Conservation (phyloP, 2,888 invertebrate species). For the Sicus ferrugineus region DNA sequence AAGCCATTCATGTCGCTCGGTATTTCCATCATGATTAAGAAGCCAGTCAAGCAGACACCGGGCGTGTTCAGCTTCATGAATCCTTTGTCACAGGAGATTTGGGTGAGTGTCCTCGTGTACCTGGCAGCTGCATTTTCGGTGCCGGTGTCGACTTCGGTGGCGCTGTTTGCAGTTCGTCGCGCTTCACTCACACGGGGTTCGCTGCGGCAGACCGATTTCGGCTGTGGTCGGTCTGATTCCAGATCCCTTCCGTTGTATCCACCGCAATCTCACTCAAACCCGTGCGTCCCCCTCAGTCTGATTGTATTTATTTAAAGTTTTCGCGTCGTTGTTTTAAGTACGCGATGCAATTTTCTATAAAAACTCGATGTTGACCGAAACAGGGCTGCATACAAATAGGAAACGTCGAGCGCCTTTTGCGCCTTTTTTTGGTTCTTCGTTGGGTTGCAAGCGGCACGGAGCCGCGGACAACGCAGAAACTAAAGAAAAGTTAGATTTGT, state of each 20-base stretch:
- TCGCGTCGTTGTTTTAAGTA: slow-evolving; percentile 3
- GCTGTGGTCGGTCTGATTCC: background rate
- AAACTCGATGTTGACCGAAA: slow-evolving; percentile 58
- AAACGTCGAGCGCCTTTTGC: slow-evolving; percentile 56
- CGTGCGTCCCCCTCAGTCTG: background rate
- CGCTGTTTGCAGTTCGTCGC: slow-evolving; percentile 1
- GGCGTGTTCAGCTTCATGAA: slow-evolving; percentile 98
- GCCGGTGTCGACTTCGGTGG: background rate
- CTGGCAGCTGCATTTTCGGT: background rate
- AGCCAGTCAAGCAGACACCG: slow-evolving; percentile 87
- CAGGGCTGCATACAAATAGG: slow-evolving; percentile 60
- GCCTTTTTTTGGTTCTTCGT: too few relatives aligned
- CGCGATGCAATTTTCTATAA: slow-evolving; percentile 41
- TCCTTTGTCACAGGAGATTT: slow-evolving; percentile 96
- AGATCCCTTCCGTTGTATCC: background rate
- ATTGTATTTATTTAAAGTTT: slow-evolving; percentile 31
- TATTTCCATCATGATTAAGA: slow-evolving; percentile 94
- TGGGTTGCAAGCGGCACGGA: background rate
- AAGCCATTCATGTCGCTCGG: slow-evolving; percentile 98
- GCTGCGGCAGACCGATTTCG: too few relatives aligned
- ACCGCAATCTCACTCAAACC: background rate
- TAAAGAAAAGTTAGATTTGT: slow-evolving; percentile 14
- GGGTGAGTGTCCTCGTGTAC: slow-evolving; percentile 75
- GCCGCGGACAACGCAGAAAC: background rate
- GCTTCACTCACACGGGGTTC: slow-evolving; percentile 12